These are phyloP conservation scores for Protaetia brevitarsis DNA, from an alignment of 1,140 invertebrate genomes.

Conservation along the genomic window DNA sequence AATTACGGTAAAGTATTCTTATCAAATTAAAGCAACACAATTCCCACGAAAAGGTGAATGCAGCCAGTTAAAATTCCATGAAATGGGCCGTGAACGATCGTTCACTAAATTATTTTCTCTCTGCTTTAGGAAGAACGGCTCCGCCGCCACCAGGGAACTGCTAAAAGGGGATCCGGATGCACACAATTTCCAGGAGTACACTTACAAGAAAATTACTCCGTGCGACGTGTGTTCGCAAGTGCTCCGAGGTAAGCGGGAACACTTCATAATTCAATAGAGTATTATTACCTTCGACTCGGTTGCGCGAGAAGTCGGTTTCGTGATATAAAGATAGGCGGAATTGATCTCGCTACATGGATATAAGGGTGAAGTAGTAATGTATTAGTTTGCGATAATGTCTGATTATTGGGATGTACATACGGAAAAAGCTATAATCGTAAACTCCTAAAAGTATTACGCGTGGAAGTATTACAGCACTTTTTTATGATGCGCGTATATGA, in stretches of 20 bases:
- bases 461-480: too few relatives aligned
- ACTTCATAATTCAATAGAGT: not conserved
- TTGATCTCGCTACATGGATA: too few relatives aligned
- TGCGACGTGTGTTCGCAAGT: conserved; percentile 93
- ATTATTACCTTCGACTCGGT: not conserved
- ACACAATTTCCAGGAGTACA: conserved; percentile 89
- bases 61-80: not conserved
- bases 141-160: conserved; percentile 59
- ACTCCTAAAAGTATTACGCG: too few relatives aligned
- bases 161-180: conserved; percentile 60
- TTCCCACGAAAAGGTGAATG: not conserved
- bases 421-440: too few relatives aligned
- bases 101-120: conserved; percentile 2
- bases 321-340: too few relatives aligned
- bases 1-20: conserved; percentile 8
- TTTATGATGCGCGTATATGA: too few relatives aligned
- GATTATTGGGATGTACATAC: too few relatives aligned
- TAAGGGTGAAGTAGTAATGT: too few relatives aligned
- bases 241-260: conserved; percentile 65
- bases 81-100: not conserved
- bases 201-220: conserved; percentile 92
- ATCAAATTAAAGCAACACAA: not conserved
- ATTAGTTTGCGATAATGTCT: too few relatives aligned
- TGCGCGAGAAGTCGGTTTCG: too few relatives aligned
- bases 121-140: conserved; percentile 71